phyloP scores from a whole-genome alignment of 2,888 invertebrate genomes.

The Stenoptilia bipunctidactyla region DNA sequence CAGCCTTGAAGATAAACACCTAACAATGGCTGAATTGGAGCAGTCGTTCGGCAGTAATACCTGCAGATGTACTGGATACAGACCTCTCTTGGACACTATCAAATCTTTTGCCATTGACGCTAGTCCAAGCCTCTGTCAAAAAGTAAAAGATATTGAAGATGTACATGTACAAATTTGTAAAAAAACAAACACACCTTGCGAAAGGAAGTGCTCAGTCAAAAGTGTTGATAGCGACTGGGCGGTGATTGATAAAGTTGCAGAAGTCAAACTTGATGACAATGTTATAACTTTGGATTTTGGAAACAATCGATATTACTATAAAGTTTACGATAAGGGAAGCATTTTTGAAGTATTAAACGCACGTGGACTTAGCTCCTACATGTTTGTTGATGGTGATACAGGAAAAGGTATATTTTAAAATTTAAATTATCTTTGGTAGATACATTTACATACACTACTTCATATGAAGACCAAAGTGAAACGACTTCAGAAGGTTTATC shows the following conservation, averaged over 20 bases:
- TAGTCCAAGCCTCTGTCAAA: slow-evolving; percentile 54
- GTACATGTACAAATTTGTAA: slow-evolving; percentile 30
- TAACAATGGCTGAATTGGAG: slow-evolving; percentile 78
- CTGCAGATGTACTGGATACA: slow-evolving; percentile 85
- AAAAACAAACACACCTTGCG: slow-evolving; percentile 25
- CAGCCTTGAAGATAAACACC: slow-evolving; percentile 61
- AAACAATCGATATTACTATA: slow-evolving; percentile 45
- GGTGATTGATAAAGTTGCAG: slow-evolving; percentile 23
- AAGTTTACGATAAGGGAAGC: slow-evolving; percentile 49
- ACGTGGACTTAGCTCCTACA: slow-evolving; percentile 55
- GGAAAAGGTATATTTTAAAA: too few relatives aligned
- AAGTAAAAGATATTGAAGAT: slow-evolving; percentile 62
- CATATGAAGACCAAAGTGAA: too few relatives aligned
- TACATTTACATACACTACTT: too few relatives aligned
- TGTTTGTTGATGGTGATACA: slow-evolving; percentile 78
- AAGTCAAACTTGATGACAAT: slow-evolving; percentile 21
- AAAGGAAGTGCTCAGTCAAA: slow-evolving; percentile 32
- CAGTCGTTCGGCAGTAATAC: slow-evolving; percentile 82
- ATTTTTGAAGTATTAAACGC: slow-evolving; percentile 56
- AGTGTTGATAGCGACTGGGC: slow-evolving; percentile 38
- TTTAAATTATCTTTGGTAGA: too few relatives aligned
- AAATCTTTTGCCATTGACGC: slow-evolving; percentile 78
- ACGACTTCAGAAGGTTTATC: too few relatives aligned
- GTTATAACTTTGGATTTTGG: slow-evolving; percentile 60
- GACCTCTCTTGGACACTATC: slow-evolving; percentile 82